Conservation (phyloP, 2,888 invertebrate species). For the Oscheius onirici region DNA sequence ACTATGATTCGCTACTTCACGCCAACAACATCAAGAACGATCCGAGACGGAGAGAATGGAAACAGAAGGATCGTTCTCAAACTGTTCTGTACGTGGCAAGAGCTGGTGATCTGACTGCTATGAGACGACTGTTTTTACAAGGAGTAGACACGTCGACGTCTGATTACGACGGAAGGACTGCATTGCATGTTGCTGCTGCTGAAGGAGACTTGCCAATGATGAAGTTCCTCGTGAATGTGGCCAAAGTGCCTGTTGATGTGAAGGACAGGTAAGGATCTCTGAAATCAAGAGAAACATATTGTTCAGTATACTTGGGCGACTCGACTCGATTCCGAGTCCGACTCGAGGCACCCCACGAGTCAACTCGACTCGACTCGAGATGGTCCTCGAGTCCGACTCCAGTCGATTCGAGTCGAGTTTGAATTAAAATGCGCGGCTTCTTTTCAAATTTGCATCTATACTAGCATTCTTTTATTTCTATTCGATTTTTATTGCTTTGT, state of each 20-base stretch:
- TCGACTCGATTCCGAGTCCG: no score
- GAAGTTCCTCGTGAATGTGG: constrained; percentile 59
- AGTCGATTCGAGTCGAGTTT: no score
- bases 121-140: constrained; percentile 74
- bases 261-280: constrained; percentile 51
- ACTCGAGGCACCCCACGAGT: no score
- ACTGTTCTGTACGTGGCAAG: constrained; percentile 92
- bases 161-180: constrained; percentile 94
- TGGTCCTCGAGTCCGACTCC: no score
- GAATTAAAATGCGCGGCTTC: no score
- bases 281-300: background rate
- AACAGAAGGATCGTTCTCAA: constrained; percentile 74
- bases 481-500: no score
- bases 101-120: constrained; percentile 80
- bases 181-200: constrained; percentile 91
- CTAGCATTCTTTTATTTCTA: no score
- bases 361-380: no score
- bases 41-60: constrained; percentile 56
- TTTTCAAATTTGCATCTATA: no score
- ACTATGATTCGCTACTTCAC: constrained; percentile 77
- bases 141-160: constrained; percentile 92
- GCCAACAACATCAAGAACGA: constrained; percentile 52
- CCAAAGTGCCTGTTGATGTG: constrained; percentile 46
- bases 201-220: constrained; percentile 81
- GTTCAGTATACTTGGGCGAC: no score